These are phyloP conservation scores for Hoplodrina ambigua DNA, from an alignment of 2,888 invertebrate species.

Conservation along the genomic window DNA sequence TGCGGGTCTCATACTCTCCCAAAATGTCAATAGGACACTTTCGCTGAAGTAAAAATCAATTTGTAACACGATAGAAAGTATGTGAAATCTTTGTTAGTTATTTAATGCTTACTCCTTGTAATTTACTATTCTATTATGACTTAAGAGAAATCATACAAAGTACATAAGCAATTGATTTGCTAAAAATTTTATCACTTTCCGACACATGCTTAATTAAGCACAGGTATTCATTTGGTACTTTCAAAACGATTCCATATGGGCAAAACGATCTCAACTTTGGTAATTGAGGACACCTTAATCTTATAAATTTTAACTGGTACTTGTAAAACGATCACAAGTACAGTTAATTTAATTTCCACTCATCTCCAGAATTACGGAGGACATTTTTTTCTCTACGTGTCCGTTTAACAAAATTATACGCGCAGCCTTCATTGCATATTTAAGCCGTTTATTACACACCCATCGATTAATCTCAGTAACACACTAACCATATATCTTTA, in stretches of 20 bases:
- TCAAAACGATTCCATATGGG: too few species aligned
- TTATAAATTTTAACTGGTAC: too few species aligned
- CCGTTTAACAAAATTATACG: constrained; percentile 37
- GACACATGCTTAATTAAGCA: background rate
- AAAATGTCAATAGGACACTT: constrained; percentile 57
- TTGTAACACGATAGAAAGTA: constrained; percentile 53
- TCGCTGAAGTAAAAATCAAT: constrained; percentile 53
- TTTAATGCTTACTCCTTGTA: background rate
- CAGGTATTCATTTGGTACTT: background rate
- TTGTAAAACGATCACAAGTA: background rate
- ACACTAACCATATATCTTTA: constrained; percentile 20
- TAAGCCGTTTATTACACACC: constrained; percentile 12
- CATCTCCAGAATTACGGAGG: constrained; percentile 14
- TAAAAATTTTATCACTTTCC: background rate
- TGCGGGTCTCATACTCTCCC: constrained; percentile 14
- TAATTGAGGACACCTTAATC: background rate
- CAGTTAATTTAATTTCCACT: constrained; percentile 9
- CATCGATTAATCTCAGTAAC: constrained; percentile 39
- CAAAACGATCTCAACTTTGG: background rate
- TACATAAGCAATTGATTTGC: background rate
- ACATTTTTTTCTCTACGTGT: constrained; percentile 14
- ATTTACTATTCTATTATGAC: background rate
- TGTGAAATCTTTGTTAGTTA: constrained; percentile 23
- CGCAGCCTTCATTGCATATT: constrained; percentile 36
- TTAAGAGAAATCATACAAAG: constrained; percentile 16